Base-by-base conservation (phyloP, 2,797 vertebrate genomes). In the Pseudopleuronectes americanus region DNA sequence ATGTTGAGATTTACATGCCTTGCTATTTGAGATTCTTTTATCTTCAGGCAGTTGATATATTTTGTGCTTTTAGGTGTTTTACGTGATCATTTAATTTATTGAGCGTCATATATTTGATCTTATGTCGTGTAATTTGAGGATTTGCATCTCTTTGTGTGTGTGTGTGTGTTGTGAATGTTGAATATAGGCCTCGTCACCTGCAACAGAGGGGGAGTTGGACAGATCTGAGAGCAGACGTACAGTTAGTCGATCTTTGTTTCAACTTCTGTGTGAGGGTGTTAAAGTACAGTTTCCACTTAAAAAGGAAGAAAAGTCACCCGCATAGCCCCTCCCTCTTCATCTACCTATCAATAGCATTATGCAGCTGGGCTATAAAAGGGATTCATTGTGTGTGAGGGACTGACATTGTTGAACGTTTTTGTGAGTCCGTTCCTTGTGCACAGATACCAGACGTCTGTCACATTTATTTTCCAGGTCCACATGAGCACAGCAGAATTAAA, bases 1-100 rank as follows among this genome's bases (percentile, higher is more conserved):
- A 93, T 86, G 91, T 90, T 91, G 76, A 91, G 89, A 88, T 92
- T 89, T 89, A 90, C 85, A 87, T 83, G 90, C 64, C 64, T 47
- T 75, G 26, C 23, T 57, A 14, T 83, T 63, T 64, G 43, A 41
- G 28, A n/a, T 59, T 82, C 14, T 58, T 83, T 83, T 72, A 59
- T 1, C n/a, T n/a, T 13, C 9, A 14, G 9, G 13, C 13, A 19
- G 41, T 26, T 21, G 7, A 61, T 19, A 1, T 28, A 8, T 14
- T 28, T 14, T 49, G 47, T 62, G 45, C 33, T 57, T 53, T 1
- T n/a, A 5, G 26, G 3, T 16, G 3, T 28, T 28, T 4, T 24
- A 28, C 16, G 8, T 28, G 19, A 28, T 12, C 14, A 12, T 41
- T 12, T 41, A 41, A 16, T 41, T 31, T 31, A 31, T 31, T 31